Base-by-base conservation (phyloP, 2,797 vertebrate species). In the Labeo calbasu region DNA sequence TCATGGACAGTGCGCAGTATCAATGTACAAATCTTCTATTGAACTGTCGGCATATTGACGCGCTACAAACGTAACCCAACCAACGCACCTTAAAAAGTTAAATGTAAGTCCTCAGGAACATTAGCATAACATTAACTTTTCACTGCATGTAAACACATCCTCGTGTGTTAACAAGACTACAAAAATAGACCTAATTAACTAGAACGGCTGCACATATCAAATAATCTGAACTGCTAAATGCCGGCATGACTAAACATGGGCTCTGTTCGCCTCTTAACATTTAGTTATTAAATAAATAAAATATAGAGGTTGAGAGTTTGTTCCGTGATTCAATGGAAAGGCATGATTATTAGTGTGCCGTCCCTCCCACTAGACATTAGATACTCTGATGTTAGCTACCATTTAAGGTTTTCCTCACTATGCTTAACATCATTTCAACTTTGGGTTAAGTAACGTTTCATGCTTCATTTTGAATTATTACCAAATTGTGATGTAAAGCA, bases 181-280 rank as follows among this genome's bases (percentile, higher is more conserved):
- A 91, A 90, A 92, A 94, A 93, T 92, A 93, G 91, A 90, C 83
- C 81, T 93, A 92, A 93, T 93, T 92, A 89, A 87, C 80, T 82
- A 84, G 89, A 90, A 87, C 13, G 59, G 86, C 83, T 86, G 82
- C 84, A 86, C 87, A 86, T 92, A 89, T 93, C 89, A n/a, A 83
- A 90, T 92, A 90, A 84, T 88, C 88, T 88, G 77, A 87, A 88
- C 78, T 81, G 90, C 92, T 87, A 92, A 77, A 91, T 66, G 57
- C 55, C 4, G 23, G 19, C 51, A 89, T 89, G 86, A 89, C 91
- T 92, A 92, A 93, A 94, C 86, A 89, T 89, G 92, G 92, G 85
- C 86, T 51, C 21, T 51, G 21, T n/a, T 63, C 12, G 14, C 69
- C 80, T 73, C 46, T 73, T 6, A 17, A 6, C 43, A 53, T 66